Evolutionary conservation across 2,888 invertebrate genomes (phyloP).

Genomic region (Orthosia incerta): DNA sequence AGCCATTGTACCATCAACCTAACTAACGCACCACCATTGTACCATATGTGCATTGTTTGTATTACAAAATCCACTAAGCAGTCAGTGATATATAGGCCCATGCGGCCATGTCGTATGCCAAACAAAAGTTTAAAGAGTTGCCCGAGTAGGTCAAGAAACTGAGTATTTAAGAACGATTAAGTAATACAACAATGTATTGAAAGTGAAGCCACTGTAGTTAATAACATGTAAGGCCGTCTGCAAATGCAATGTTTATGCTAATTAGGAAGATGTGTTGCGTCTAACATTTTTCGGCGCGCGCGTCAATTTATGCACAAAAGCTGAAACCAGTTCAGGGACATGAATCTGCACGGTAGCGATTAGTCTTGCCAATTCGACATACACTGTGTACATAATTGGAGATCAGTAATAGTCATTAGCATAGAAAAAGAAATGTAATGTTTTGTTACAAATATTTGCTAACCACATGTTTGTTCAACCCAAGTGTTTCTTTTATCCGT

Average conservation of each 20-base stretch:
- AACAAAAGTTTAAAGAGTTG: conserved; percentile 48
- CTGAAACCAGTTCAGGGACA: conserved; percentile 74
- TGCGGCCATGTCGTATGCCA: conserved; percentile 1
- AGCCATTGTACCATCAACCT: conserved; percentile 73
- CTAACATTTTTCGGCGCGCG: conserved; percentile 71
- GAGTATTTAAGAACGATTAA: conserved; percentile 51
- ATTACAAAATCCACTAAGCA: conserved; percentile 57
- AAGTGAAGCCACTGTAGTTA: conserved; percentile 62
- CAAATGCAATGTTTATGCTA: conserved; percentile 78
- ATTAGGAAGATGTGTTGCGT: conserved; percentile 69
- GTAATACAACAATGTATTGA: conserved; percentile 64
- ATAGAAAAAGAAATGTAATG: conserved; percentile 55
- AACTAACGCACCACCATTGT: conserved; percentile 67
- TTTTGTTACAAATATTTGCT: conserved; percentile 29
- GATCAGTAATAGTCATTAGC: conserved; percentile 61
- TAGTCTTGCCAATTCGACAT: conserved; percentile 66
- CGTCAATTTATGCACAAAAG: conserved; percentile 74
- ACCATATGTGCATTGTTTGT: conserved; percentile 64
- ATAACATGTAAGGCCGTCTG: conserved; percentile 67
- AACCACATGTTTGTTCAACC: conserved; percentile 1
- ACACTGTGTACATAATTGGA: conserved; percentile 61
- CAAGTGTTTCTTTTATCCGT: conserved; percentile 16
- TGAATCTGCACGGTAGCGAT: conserved; percentile 60
- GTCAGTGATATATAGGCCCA: conserved; percentile 40
- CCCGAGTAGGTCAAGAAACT: conserved; percentile 56